Evolutionary conservation across 2,888 invertebrate genomes (phyloP).

Genomic region (Prosopocoilus inquinatus): DNA sequence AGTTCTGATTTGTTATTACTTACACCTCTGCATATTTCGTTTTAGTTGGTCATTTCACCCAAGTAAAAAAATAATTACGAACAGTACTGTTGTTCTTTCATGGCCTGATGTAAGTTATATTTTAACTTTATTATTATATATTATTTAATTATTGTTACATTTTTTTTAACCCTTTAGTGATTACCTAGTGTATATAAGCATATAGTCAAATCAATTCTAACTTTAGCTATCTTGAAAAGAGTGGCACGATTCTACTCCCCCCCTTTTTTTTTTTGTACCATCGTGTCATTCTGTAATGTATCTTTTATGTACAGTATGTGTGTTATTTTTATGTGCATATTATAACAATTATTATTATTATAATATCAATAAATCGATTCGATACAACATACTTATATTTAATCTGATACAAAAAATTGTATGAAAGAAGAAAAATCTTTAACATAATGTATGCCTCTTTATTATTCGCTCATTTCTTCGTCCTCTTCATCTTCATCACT

Average conservation of each 20-base stretch:
- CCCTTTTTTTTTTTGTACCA: constrained; percentile 11
- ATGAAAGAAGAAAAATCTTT: too few species aligned
- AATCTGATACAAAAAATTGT: too few species aligned
- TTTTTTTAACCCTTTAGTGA: constrained; percentile 14
- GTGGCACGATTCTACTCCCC: constrained; percentile 9
- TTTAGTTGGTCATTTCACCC: constrained; percentile 1
- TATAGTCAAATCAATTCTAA: constrained; percentile 2
- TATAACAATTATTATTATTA: constrained; percentile 23
- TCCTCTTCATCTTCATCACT: constrained; percentile 73
- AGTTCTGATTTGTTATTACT: constrained; percentile 1
- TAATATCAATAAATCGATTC: constrained; percentile 16
- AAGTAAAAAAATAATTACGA: background rate
- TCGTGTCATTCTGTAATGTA: constrained; percentile 17
- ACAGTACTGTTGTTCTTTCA: constrained; percentile 5
- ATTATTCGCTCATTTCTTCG: constrained; percentile 35
- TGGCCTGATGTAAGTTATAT: constrained; percentile 15
- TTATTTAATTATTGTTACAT: constrained; percentile 16
- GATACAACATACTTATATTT: too few species aligned
- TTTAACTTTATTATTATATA: constrained; percentile 10
- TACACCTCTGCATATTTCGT: background rate
- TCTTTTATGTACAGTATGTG: constrained; percentile 19
- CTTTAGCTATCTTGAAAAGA: background rate
- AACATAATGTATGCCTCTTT: too few species aligned
- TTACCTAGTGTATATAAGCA: constrained; percentile 16
- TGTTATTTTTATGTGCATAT: constrained; percentile 31